Conservation (phyloP, 2,113 vertebrate genomes). For the Amphilophus citrinellus region DNA sequence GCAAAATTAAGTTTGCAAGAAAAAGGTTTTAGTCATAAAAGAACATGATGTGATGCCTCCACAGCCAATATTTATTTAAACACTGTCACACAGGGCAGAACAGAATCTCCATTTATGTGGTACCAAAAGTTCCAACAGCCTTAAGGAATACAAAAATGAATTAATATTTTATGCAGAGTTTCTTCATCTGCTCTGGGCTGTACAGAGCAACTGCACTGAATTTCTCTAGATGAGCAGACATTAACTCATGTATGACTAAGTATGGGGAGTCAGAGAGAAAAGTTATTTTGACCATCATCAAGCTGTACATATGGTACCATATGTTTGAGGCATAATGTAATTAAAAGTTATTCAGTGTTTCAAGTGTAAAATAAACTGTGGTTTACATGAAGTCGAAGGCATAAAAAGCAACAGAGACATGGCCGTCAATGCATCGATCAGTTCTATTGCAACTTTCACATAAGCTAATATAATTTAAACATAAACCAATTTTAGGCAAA, state of each 20-base stretch:
- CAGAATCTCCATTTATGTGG: background rate
- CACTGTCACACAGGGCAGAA: background rate
- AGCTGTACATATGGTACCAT: background rate
- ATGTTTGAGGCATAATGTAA: background rate
- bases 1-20: background rate
- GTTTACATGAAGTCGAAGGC: background rate
- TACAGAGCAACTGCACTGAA: constrained; percentile 19
- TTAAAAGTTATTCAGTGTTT: background rate
- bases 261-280: background rate
- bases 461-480: background rate
- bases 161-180: constrained; percentile 24
- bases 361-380: background rate
- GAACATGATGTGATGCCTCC: background rate
- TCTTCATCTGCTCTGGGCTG: constrained; percentile 7
- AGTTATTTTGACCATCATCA: background rate
- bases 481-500: background rate
- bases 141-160: constrained; percentile 9
- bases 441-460: background rate
- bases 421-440: background rate
- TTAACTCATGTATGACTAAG: background rate
- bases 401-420: background rate
- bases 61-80: background rate
- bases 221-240: constrained; percentile 1
- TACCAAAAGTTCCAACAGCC: background rate
- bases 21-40: background rate